Percentiles rank a stretch among this genome's conserved stretches.
Evolutionary conservation across 2,113 vertebrate species (phyloP).

Genomic region (Psammodynastes pulverulentus): DNA sequence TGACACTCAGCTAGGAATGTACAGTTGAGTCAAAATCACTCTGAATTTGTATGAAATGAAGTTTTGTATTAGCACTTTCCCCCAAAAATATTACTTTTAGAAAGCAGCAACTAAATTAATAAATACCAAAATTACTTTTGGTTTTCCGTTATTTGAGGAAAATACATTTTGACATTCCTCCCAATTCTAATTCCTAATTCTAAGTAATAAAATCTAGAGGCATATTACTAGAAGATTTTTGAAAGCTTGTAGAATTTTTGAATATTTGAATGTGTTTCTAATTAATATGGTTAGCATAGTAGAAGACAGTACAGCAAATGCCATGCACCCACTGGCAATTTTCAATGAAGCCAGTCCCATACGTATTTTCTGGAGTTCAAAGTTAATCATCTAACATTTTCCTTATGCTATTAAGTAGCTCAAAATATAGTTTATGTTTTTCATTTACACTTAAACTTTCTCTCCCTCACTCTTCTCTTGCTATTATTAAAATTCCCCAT

Average conservation of each 20-base stretch:
- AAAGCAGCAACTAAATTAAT: not conserved
- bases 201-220: not conserved
- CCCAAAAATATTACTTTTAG: not conserved
- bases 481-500: not conserved
- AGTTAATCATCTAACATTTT: not conserved
- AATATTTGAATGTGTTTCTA: not conserved
- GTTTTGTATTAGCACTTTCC: not conserved
- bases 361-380: not conserved
- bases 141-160: not conserved
- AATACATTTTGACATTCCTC: not conserved
- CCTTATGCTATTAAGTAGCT: not conserved
- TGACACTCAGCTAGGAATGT: not conserved
- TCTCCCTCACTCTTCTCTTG: not conserved
- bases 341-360: not conserved
- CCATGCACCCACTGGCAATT: not conserved
- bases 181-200: not conserved
- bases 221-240: not conserved
- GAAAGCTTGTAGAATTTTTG: not conserved
- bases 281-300: not conserved
- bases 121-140: not conserved
- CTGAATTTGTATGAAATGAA: not conserved
- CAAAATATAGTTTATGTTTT: not conserved
- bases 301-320: not conserved
- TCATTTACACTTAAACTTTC: not conserved
- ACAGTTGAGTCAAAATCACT: not conserved